phyloP scores from a whole-genome alignment of 1,140 invertebrate species.

The Neocloeon triangulifer region DNA sequence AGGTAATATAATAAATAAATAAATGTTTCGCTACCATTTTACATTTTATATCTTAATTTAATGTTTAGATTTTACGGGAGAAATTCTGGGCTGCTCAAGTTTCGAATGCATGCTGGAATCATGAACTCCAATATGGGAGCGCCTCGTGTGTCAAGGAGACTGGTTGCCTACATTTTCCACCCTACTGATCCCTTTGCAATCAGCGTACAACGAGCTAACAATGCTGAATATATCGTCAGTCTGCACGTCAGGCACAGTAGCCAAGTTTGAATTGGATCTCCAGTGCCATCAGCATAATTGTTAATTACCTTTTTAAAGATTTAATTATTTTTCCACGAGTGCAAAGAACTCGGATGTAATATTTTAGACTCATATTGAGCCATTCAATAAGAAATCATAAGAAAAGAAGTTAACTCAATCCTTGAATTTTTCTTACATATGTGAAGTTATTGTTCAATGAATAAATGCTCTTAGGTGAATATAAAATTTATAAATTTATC shows the following conservation, averaged over 20 bases:
- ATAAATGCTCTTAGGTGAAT: no score
- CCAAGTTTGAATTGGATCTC: no score
- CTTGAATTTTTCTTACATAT: no score
- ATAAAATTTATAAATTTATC: no score
- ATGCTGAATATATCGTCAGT: slow-evolving; percentile 90
- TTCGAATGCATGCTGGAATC: slow-evolving; percentile 64
- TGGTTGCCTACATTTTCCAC: slow-evolving; percentile 97
- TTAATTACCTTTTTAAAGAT: no score
- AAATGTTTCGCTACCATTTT: slow-evolving; percentile 4
- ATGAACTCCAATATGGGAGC: slow-evolving; percentile 28
- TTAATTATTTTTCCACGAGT: no score
- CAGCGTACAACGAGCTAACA: slow-evolving; percentile 84
- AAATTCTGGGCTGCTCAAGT: slow-evolving; percentile 73
- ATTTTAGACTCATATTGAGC: no score
- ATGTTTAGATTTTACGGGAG: slow-evolving; percentile 82
- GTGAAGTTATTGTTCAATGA: no score
- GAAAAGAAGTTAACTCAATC: no score
- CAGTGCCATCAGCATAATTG: no score
- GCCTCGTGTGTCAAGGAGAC: slow-evolving; percentile 36
- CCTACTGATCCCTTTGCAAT: slow-evolving; percentile 90
- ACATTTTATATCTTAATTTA: slow-evolving; percentile 1
- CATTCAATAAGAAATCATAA: no score
- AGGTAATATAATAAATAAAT: slow-evolving; percentile 26
- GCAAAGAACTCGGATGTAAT: no score
- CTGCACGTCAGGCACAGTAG: slow-evolving; percentile 75